Percentiles rank a stretch among this genome's conserved stretches.
These are phyloP conservation scores for Nemotelus pantherinus DNA, from an alignment of 2,888 invertebrate species.

Conservation along the genomic window DNA sequence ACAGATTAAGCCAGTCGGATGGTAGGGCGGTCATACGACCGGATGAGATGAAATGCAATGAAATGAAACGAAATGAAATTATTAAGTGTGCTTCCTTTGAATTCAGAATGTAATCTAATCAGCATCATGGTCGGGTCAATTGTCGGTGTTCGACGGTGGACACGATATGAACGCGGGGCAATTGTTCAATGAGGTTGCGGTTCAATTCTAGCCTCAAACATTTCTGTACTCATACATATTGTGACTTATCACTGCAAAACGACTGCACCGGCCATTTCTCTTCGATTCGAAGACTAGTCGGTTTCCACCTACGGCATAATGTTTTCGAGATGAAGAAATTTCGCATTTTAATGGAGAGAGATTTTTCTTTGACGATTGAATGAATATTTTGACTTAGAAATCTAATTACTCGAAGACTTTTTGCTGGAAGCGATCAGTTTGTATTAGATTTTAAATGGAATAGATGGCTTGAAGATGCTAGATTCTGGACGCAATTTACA, in stretches of 20 bases:
- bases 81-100: slow-evolving; percentile 42
- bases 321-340: slow-evolving; percentile 38
- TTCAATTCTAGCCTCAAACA: background rate
- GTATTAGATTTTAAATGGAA: background rate
- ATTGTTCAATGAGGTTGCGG: background rate
- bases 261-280: slow-evolving; percentile 18
- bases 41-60: background rate
- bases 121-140: slow-evolving; percentile 30
- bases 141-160: background rate
- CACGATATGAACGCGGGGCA: slow-evolving; percentile 13
- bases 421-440: background rate
- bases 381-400: slow-evolving; percentile 40
- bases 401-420: slow-evolving; percentile 26
- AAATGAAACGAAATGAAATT: slow-evolving; percentile 41
- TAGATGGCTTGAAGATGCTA: no score
- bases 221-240: background rate
- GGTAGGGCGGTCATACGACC: background rate
- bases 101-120: slow-evolving; percentile 39
- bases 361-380: slow-evolving; percentile 32
- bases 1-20: no score
- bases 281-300: background rate
- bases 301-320: slow-evolving; percentile 23
- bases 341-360: slow-evolving; percentile 36
- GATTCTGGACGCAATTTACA: no score
- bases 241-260: slow-evolving; percentile 31